phyloP scores from a whole-genome alignment of 1,140 invertebrate genomes.

The Sarcophaga peregrina region DNA sequence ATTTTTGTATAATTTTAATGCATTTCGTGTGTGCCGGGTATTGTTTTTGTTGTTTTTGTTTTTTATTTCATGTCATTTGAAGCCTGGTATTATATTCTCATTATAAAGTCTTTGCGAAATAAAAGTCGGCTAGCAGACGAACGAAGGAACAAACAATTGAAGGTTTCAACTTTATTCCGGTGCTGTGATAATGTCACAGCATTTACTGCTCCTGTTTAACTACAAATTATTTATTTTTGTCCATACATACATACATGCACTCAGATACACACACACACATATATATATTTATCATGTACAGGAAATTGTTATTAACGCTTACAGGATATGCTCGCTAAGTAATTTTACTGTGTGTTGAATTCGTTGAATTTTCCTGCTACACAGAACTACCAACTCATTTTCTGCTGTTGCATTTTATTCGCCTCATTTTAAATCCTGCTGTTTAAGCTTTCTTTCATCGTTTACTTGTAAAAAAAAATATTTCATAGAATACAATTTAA shows the following conservation, averaged over 20 bases:
- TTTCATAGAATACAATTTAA: slow-evolving; percentile 57
- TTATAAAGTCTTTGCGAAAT: not conserved
- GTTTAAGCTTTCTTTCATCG: not conserved
- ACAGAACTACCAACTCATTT: slow-evolving; percentile 41
- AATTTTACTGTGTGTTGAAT: slow-evolving; percentile 44
- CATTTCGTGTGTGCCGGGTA: not conserved
- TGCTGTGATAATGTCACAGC: not conserved
- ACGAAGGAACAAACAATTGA: not conserved
- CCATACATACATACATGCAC: not conserved
- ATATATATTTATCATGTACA: not conserved
- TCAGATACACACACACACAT: not conserved
- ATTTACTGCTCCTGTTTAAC: not conserved
- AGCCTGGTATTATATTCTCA: slow-evolving; percentile 1
- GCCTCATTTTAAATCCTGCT: slow-evolving; percentile 22
- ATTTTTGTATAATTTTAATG: not conserved
- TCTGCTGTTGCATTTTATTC: slow-evolving; percentile 43
- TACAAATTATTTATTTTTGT: not conserved
- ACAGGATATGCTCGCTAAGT: slow-evolving; percentile 57
- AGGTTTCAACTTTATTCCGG: slow-evolving; percentile 5
- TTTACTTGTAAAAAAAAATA: not conserved
- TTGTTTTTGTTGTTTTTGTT: not conserved
- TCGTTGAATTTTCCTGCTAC: slow-evolving; percentile 14
- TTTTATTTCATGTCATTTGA: not conserved
- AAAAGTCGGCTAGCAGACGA: not conserved
- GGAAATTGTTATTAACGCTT: slow-evolving; percentile 25